Evolutionary conservation across 2,113 vertebrate species (phyloP), one percentile per base, ranked within the genome.

Genomic region (Atractosteus spatula): DNA sequence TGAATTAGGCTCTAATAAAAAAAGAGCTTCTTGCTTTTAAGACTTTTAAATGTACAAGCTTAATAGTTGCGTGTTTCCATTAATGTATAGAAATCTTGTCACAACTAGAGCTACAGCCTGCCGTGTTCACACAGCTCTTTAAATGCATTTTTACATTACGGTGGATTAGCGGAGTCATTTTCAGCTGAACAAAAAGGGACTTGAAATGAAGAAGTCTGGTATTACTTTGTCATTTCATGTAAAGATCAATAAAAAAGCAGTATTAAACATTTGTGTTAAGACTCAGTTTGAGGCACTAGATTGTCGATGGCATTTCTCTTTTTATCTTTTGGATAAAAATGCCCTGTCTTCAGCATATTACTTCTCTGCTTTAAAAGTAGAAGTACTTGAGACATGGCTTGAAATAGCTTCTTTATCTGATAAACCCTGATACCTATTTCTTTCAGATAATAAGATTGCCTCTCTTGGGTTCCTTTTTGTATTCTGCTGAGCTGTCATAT

Each of bases 301-400:
- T 59, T 11, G 57, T 13, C 10, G 14, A 6, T 59, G 57, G 57
- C 12, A 59, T 59, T 59, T 59, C 14, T 54, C 17, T 55, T 68
- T 29, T 55, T 16, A 55, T 29, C 66, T 68, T 55, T 68, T 68
- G 47, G n/a, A 55, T 55, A n/a, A 68, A 14, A 66, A 68, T 55
- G 29, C 17, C 47, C 7, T 29, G 16, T 11, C 14, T 54, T 12
- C 66, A 68, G 55, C 17, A 68, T 16, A 55, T 55, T 54, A 41
- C 16, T 54, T 47, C 45, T 68, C 54, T 55, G n/a, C 16, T 55
- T 17, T 8, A 29, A 17, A 68, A 54, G 66, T n/a, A n/a, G 16
- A 17, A 55, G 16, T 55, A 8, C 66, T 55, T 16, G 8, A 68
- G 51, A 16, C 66, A 55, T 17, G 10, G 10, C 8, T 47, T 41